These are phyloP conservation scores for Taphrorychus bicolor DNA, from an alignment of 2,888 invertebrate genomes.

Conservation along the genomic window DNA sequence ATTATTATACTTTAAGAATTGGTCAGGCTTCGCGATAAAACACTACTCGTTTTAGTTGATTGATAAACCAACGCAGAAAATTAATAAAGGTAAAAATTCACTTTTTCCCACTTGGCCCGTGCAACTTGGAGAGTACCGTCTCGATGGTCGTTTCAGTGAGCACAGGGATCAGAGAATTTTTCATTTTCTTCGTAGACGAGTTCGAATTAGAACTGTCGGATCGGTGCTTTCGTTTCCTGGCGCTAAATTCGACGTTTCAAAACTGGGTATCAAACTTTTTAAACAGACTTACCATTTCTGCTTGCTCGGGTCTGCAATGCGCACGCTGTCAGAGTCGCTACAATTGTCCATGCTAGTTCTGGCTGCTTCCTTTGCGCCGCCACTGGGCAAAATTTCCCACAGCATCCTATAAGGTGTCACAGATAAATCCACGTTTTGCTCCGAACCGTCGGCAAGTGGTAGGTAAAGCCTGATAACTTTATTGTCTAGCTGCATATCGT, in stretches of 20 bases:
- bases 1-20: too few species aligned
- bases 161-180: background rate
- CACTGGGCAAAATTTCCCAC: conserved; percentile 6
- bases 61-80: too few species aligned
- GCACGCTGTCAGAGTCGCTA: conserved; percentile 4
- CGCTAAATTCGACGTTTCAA: background rate
- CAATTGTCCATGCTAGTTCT: too few species aligned
- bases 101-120: conserved; percentile 15
- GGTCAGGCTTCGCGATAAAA: too few species aligned
- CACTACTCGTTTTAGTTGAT: too few species aligned
- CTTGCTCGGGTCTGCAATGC: conserved; percentile 7
- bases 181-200: conserved; percentile 25
- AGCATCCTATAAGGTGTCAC: conserved; percentile 14
- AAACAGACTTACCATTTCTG: conserved; percentile 20
- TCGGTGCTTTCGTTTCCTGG: conserved; percentile 29
- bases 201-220: conserved; percentile 34
- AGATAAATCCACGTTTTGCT: background rate
- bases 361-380: background rate
- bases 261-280: background rate
- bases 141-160: conserved; percentile 15
- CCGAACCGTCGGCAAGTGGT: conserved; percentile 17
- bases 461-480: conserved; percentile 5
- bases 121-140: conserved; percentile 16
- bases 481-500: background rate
- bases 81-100: background rate